These are phyloP conservation scores for Candoia aspera DNA, from an alignment of 2,113 vertebrate genomes.

Conservation along the genomic window DNA sequence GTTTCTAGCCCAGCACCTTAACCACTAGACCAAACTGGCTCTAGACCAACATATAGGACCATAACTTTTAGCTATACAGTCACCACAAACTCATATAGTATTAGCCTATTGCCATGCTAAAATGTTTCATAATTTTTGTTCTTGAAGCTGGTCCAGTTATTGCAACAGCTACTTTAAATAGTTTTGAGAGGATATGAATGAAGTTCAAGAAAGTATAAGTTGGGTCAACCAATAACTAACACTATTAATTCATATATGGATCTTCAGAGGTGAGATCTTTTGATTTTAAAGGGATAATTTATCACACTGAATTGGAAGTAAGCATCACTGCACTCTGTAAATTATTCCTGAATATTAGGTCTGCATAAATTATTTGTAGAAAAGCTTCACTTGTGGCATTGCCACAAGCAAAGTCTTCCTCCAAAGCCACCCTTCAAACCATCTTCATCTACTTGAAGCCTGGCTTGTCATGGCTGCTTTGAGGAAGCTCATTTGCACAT, in stretches of 20 bases:
- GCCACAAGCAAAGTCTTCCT: background rate
- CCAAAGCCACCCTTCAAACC: background rate
- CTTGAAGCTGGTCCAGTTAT: background rate
- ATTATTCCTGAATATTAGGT: background rate
- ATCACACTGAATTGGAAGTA: background rate
- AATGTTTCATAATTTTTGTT: background rate
- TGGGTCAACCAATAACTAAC: background rate
- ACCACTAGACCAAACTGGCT: too few relatives aligned
- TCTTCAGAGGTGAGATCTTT: background rate
- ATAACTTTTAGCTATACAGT: conserved; percentile 17
- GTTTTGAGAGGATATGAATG: background rate
- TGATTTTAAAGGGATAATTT: background rate
- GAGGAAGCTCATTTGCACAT: background rate
- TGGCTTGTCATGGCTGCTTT: background rate
- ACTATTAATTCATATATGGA: background rate
- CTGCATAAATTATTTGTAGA: background rate
- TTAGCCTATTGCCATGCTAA: conserved; percentile 4
- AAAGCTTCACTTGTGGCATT: background rate
- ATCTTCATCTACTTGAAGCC: background rate
- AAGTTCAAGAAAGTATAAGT: background rate
- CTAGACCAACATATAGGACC: conserved; percentile 12
- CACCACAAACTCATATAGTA: background rate
- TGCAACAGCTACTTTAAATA: background rate
- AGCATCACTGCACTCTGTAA: background rate
- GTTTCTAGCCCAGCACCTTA: too few relatives aligned